Conservation (phyloP, 2,113 vertebrate species). For the human region GRCh38 chr3:164546501-164547000, state of each 20-base stretch:
- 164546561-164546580: not conserved
- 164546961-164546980: too few relatives aligned
- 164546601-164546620: not conserved
- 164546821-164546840: too few relatives aligned
- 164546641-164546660: not conserved
- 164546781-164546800: not conserved
- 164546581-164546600: not conserved
- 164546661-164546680: not conserved
- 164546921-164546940: too few relatives aligned
- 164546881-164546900: too few relatives aligned
- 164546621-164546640: not conserved
- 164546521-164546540: not conserved
- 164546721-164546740: not conserved
- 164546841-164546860: too few relatives aligned
- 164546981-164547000: too few relatives aligned
- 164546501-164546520: not conserved
- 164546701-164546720: not conserved
- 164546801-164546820: too few relatives aligned
- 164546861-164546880: too few relatives aligned
- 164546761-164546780: not conserved
- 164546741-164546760: too few relatives aligned
- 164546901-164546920: too few relatives aligned
- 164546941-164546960: too few relatives aligned
- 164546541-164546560: not conserved
- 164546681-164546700: not conserved